These are phyloP conservation scores for Andrena cerasifolii DNA, from an alignment of 1,140 invertebrate species.

Conservation along the genomic window DNA sequence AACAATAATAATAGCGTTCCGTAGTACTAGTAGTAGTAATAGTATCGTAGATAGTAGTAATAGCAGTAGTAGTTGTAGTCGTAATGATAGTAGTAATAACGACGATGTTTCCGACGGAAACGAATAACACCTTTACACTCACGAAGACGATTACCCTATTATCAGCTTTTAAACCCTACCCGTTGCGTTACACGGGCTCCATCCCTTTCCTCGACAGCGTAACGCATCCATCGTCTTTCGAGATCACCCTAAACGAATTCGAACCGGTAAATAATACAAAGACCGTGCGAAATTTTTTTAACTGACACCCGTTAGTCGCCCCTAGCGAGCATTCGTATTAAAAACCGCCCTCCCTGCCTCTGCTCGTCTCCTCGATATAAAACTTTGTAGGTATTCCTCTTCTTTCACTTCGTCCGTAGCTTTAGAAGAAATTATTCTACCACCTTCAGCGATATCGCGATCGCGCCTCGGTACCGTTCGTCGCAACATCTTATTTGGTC, in stretches of 20 bases:
- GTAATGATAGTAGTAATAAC: slow-evolving; percentile 44
- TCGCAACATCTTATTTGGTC: slow-evolving; percentile 6
- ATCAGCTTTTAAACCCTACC: slow-evolving; percentile 25
- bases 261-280: slow-evolving; percentile 10
- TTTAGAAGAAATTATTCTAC: not conserved
- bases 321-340: slow-evolving; percentile 38
- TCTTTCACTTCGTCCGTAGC: not conserved
- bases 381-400: slow-evolving; percentile 12
- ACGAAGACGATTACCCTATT: slow-evolving; percentile 48
- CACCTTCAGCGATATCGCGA: not conserved
- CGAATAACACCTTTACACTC: slow-evolving; percentile 49
- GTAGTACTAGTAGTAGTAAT: slow-evolving; percentile 41
- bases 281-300: slow-evolving; percentile 22
- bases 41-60: slow-evolving; percentile 50
- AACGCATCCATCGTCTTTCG: not conserved
- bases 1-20: slow-evolving; percentile 57
- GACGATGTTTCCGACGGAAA: slow-evolving; percentile 41
- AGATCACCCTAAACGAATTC: not conserved
- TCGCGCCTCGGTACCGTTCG: no score
- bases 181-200: slow-evolving; percentile 30
- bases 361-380: slow-evolving; percentile 23
- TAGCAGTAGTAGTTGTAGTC: slow-evolving; percentile 52
- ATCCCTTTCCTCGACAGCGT: not conserved
- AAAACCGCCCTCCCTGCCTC: slow-evolving; percentile 8
- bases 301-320: slow-evolving; percentile 16